Evolutionary conservation across 2,113 vertebrate genomes (phyloP).

Genomic region (Gasterosteus aculeatus): DNA sequence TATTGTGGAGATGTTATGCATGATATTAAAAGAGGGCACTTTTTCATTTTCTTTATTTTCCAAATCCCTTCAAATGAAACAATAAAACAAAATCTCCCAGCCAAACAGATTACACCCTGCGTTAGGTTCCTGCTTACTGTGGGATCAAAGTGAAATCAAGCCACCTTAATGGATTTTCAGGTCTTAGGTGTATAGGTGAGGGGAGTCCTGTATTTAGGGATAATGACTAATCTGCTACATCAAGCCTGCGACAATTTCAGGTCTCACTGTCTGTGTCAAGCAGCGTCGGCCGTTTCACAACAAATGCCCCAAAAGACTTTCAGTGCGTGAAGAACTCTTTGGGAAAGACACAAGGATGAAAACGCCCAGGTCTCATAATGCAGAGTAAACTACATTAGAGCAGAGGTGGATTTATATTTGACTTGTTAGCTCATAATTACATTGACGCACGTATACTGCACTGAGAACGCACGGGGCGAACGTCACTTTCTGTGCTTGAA

Average conservation of each 20-base stretch:
- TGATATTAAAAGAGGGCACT: neutral
- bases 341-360: slow-evolving; percentile 18
- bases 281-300: slow-evolving; percentile 55
- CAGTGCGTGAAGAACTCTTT: slow-evolving; percentile 24
- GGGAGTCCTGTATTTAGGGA: slow-evolving; percentile 77
- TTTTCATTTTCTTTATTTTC: neutral
- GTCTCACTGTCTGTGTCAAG: slow-evolving; percentile 60
- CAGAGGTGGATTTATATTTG: slow-evolving; percentile 34
- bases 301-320: slow-evolving; percentile 14
- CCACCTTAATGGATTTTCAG: slow-evolving; percentile 65
- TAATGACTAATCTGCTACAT: slow-evolving; percentile 76
- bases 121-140: slow-evolving; percentile 47
- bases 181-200: slow-evolving; percentile 67
- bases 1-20: neutral
- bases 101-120: slow-evolving; percentile 35
- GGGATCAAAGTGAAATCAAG: slow-evolving; percentile 71
- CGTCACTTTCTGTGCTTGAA: slow-evolving; percentile 27
- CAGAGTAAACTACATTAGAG: slow-evolving; percentile 9
- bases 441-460: slow-evolving; percentile 19
- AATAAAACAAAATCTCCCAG: slow-evolving; percentile 8
- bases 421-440: slow-evolving; percentile 38
- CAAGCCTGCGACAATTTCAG: slow-evolving; percentile 66
- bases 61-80: slow-evolving; percentile 1
- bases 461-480: neutral
- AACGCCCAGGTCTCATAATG: slow-evolving; percentile 15